Conservation (phyloP, 1,140 invertebrate genomes). For the Drosophila melanica region DNA sequence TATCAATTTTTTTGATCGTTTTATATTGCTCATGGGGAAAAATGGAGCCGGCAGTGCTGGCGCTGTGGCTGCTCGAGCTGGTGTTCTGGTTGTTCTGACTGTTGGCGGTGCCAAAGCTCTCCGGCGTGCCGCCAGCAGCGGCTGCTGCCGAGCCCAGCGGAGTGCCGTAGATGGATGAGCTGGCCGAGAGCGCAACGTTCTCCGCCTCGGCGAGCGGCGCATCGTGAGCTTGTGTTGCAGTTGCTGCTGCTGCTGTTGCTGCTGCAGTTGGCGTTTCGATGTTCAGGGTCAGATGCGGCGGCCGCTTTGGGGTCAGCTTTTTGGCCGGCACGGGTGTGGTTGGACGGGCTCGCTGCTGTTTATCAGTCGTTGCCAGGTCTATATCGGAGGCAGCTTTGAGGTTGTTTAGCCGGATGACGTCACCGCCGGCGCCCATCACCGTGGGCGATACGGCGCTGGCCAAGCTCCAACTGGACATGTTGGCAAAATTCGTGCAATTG, state of each 20-base stretch:
- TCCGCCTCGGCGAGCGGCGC: constrained; percentile 60
- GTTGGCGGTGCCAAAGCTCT: constrained; percentile 31
- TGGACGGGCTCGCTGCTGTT: constrained; percentile 41
- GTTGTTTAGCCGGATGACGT: constrained; percentile 56
- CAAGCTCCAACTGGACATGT: constrained; percentile 74
- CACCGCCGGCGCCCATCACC: constrained; percentile 41
- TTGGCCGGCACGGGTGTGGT: constrained; percentile 63
- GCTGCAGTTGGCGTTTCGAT: constrained; percentile 22
- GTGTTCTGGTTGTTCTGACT: constrained; percentile 4
- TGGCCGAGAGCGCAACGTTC: constrained; percentile 47
- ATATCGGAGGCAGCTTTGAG: constrained; percentile 60
- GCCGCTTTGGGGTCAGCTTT: constrained; percentile 58
- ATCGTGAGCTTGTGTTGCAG: constrained; percentile 2
- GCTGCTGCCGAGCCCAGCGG: constrained; percentile 36
- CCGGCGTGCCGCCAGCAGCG: constrained; percentile 13
- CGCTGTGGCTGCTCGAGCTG: constrained; percentile 28
- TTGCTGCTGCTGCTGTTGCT: constrained; percentile 15
- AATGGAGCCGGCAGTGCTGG: constrained; percentile 54
- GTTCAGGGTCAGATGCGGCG: constrained; percentile 57
- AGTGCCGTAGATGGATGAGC: constrained; percentile 56
- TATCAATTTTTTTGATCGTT: constrained; percentile 72
- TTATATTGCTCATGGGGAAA: constrained; percentile 75
- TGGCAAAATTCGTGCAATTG: constrained; percentile 14
- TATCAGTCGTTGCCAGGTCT: constrained; percentile 32
- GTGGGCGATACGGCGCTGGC: constrained; percentile 64